These are phyloP conservation scores for Carcina quercana DNA, from an alignment of 2,888 invertebrate genomes.

Conservation along the genomic window DNA sequence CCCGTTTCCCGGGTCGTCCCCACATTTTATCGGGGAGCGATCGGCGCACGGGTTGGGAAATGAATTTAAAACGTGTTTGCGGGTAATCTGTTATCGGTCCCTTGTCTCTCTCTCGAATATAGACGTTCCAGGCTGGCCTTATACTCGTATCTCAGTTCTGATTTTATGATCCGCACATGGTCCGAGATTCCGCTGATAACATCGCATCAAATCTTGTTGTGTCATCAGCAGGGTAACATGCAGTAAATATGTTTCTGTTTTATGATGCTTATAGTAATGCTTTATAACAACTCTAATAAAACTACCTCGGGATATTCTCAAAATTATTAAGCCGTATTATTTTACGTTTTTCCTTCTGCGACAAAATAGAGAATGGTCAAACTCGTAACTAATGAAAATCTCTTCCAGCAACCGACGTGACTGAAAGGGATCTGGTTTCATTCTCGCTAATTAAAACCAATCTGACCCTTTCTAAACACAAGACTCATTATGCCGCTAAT, in stretches of 20 bases:
- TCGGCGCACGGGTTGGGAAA: slow-evolving; percentile 72
- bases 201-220: no score
- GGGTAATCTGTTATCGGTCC: slow-evolving; percentile 76
- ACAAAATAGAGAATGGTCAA: neutral
- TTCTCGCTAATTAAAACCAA: slow-evolving; percentile 27
- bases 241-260: no score
- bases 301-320: no score
- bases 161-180: slow-evolving; percentile 25
- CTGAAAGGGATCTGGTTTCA: slow-evolving; percentile 20
- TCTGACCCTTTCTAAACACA: slow-evolving; percentile 22
- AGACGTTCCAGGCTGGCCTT: slow-evolving; percentile 56
- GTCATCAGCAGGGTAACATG: no score
- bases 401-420: slow-evolving; percentile 11
- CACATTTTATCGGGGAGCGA: slow-evolving; percentile 73
- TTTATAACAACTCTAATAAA: no score
- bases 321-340: no score
- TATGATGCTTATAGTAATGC: no score
- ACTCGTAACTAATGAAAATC: slow-evolving; percentile 7
- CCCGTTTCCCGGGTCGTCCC: slow-evolving; percentile 64
- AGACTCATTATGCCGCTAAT: slow-evolving; percentile 26
- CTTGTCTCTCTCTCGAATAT: slow-evolving; percentile 69
- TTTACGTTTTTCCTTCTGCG: no score
- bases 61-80: slow-evolving; percentile 75
- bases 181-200: no score
- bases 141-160: slow-evolving; percentile 52